Evolutionary conservation across 2,888 invertebrate species (phyloP), one percentile per base, ranked within the genome.

Genomic region (Ophion ventricosus): DNA sequence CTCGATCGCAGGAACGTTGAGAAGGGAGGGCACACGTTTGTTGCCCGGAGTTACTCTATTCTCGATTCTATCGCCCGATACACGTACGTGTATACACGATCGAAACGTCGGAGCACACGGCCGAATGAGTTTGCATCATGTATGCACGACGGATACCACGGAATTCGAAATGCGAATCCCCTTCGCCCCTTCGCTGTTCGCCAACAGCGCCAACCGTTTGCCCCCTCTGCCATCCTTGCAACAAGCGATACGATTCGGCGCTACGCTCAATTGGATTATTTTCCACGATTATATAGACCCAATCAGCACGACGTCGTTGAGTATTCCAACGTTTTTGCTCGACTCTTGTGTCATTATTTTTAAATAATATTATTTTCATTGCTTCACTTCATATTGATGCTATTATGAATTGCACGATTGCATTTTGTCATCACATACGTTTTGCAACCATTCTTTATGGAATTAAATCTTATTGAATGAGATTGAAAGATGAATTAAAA

Each of bases 101-200:
- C 59, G 67, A 77, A 67, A 43, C 70, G 63, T 64, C 72, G 25
- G 25, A 40, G 63, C 40, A 40, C 35, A 40, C 63, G 63, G 29
- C n/a, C 61, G 64, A 78, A 72, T 64, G 79, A 64, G 70, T 72
- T 72, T 63, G 40, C 72, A 72, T 79, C 79, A 26, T 59, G 72
- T 72, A 72, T 79, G 54, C 79, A 70, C 56, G 56, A 29, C 40
- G 72, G 56, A 79, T 79, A 56, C 64, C 64, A 64, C 61, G 63
- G 79, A 79, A 72, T 79, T 72, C 56, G 23, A 20, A 54, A 76
- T 43, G 49, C 49, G 66, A 66, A 57, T 56, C 57, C 10, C 56
- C 17, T 63, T 54, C 26, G 17, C 14, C 26, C 49, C 35, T 35
- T 8, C 35, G 35, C 35, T 35, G 35, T 35, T 35, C 35, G 5